Evolutionary conservation across 2,888 invertebrate species (phyloP).

Genomic region (Yponomeuta evonymella): DNA sequence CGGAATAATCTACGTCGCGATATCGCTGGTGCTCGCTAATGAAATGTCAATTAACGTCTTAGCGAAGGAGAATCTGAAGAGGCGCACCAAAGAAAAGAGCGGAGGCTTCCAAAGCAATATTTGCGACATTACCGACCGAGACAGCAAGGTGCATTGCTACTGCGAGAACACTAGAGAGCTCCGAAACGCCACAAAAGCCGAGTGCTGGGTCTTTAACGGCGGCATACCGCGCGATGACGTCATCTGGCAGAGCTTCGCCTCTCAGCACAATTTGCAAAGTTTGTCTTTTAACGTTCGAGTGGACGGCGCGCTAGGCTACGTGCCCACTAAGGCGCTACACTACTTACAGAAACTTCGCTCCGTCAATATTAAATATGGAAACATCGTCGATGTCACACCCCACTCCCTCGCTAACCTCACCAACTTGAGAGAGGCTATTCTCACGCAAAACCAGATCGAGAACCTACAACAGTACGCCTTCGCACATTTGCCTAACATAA

Average conservation of each 20-base stretch:
- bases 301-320: slow-evolving; percentile 80
- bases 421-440: slow-evolving; percentile 78
- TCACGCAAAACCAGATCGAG: slow-evolving; percentile 83
- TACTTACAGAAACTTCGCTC: slow-evolving; percentile 80
- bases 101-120: slow-evolving; percentile 73
- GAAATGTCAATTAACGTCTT: slow-evolving; percentile 68
- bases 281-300: slow-evolving; percentile 83
- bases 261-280: slow-evolving; percentile 82
- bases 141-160: slow-evolving; percentile 80
- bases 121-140: slow-evolving; percentile 73
- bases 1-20: slow-evolving; percentile 58
- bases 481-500: slow-evolving; percentile 82
- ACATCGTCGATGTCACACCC: slow-evolving; percentile 80
- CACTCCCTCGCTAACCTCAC: slow-evolving; percentile 85
- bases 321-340: slow-evolving; percentile 82
- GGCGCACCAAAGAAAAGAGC: slow-evolving; percentile 62
- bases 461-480: slow-evolving; percentile 82
- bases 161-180: slow-evolving; percentile 76
- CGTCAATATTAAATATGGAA: slow-evolving; percentile 83
- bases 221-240: slow-evolving; percentile 81
- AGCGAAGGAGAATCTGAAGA: slow-evolving; percentile 62
- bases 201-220: slow-evolving; percentile 85
- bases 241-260: slow-evolving; percentile 84
- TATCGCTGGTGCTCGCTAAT: slow-evolving; percentile 63
- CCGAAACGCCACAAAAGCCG: slow-evolving; percentile 80